Conservation (phyloP, 37 sponge, comb jelly and placozoan species). For the Halichondria panicea region DNA sequence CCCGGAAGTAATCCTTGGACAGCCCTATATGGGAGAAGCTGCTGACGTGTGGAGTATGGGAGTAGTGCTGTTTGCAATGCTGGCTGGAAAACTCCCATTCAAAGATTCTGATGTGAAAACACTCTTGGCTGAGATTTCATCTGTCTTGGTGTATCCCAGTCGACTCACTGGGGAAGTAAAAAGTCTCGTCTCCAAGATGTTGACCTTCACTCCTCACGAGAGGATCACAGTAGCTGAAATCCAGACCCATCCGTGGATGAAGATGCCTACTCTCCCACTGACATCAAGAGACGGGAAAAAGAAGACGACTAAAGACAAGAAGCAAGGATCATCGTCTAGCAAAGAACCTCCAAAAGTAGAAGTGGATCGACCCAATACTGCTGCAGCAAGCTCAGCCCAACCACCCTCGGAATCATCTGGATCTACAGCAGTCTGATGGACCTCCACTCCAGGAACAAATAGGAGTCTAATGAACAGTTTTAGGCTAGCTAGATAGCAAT, state of each 20-base stretch:
- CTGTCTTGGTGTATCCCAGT: slow-evolving; percentile 45
- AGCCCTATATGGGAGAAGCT: slow-evolving; percentile 78
- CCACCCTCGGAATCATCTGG: no score
- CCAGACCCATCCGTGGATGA: slow-evolving; percentile 59
- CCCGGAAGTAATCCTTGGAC: slow-evolving; percentile 87
- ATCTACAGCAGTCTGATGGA: no score
- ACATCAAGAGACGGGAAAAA: no score
- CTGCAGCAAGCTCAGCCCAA: no score
- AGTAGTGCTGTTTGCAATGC: slow-evolving; percentile 90
- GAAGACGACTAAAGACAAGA: no score
- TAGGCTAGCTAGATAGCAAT: no score
- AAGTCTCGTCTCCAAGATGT: slow-evolving; percentile 31
- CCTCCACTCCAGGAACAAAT: no score
- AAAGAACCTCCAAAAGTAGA: no score
- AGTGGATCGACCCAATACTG: no score
- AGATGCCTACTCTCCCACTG: no score
- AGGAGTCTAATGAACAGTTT: no score
- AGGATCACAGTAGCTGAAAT: slow-evolving; percentile 36
- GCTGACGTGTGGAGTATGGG: slow-evolving; percentile 98
- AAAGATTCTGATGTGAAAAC: slow-evolving; percentile 80
- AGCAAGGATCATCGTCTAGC: no score
- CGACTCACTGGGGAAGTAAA: slow-evolving; percentile 36
- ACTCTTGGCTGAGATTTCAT: slow-evolving; percentile 67
- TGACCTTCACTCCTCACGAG: slow-evolving; percentile 35
- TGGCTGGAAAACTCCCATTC: slow-evolving; percentile 83